Conservation (phyloP, 2,113 vertebrate genomes). For the Myotis lucifugus region DNA sequence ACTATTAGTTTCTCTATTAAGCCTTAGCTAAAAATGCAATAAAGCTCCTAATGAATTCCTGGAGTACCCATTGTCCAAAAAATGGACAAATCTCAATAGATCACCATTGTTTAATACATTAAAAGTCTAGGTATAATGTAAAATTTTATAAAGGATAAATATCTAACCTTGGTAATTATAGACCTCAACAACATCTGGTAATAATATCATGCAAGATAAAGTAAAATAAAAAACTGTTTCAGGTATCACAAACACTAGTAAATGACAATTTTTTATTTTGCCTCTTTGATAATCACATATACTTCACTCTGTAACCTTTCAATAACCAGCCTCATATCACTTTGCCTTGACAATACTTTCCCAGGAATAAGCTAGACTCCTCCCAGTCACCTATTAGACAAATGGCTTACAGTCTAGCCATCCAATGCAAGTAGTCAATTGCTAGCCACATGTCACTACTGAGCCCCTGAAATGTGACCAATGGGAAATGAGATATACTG, state of each 20-base stretch:
- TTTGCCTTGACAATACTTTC: not conserved
- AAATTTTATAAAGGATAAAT: slow-evolving; percentile 13
- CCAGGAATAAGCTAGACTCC: not conserved
- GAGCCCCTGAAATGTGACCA: slow-evolving; percentile 2
- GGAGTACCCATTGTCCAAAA: slow-evolving; percentile 4
- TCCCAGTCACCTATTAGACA: not conserved
- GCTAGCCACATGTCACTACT: not conserved
- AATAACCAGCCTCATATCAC: not conserved
- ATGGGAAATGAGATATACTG: not conserved
- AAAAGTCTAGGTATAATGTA: slow-evolving; percentile 44
- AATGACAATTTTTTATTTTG: slow-evolving; percentile 7
- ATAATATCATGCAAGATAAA: not conserved
- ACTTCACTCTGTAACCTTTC: not conserved
- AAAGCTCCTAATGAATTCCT: slow-evolving; percentile 26
- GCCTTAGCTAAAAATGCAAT: slow-evolving; percentile 21
- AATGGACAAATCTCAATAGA: not conserved
- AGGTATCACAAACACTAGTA: not conserved
- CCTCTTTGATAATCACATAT: not conserved
- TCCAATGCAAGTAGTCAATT: not conserved
- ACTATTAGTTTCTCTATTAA: slow-evolving; percentile 26
- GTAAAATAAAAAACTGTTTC: not conserved
- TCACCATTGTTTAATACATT: not conserved
- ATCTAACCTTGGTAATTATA: slow-evolving; percentile 11
- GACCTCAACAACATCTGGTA: not conserved
- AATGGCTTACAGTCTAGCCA: not conserved